Conservation (phyloP, 2,113 vertebrate species). For the Mormoops blainvillei region DNA sequence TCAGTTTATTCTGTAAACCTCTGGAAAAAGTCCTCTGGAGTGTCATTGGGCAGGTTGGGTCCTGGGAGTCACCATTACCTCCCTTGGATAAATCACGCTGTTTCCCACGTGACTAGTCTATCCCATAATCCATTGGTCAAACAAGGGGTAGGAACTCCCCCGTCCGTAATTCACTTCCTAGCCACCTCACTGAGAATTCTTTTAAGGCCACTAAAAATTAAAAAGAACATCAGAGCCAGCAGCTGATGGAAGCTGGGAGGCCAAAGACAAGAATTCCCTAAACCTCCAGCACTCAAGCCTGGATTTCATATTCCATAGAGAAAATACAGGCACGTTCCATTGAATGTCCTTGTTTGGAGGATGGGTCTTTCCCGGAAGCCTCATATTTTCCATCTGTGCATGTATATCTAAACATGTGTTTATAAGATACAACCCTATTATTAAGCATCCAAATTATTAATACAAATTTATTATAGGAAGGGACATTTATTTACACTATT, state of each 20-base stretch:
- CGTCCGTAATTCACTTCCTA: not conserved
- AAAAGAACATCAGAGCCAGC: not conserved
- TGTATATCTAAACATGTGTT: not conserved
- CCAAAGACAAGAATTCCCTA: not conserved
- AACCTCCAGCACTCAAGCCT: not conserved
- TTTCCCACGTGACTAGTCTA: not conserved
- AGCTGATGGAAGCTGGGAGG: not conserved
- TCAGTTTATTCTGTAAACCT: not conserved
- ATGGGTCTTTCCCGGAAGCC: not conserved
- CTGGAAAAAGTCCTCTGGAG: not conserved
- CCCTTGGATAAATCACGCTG: not conserved
- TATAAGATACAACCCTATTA: not conserved
- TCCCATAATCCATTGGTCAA: not conserved
- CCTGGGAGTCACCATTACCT: not conserved
- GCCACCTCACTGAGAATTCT: not conserved
- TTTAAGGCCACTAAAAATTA: not conserved
- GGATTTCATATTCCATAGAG: not conserved
- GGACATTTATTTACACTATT: not conserved
- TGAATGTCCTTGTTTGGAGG: not conserved
- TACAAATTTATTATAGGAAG: not conserved
- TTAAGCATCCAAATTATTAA: not conserved
- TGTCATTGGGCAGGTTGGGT: not conserved
- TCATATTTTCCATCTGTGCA: not conserved
- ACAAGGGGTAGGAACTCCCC: not conserved
- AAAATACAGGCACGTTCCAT: not conserved